phyloP scores from a whole-genome alignment of 2,797 vertebrate species.

The Amblyraja radiata region DNA sequence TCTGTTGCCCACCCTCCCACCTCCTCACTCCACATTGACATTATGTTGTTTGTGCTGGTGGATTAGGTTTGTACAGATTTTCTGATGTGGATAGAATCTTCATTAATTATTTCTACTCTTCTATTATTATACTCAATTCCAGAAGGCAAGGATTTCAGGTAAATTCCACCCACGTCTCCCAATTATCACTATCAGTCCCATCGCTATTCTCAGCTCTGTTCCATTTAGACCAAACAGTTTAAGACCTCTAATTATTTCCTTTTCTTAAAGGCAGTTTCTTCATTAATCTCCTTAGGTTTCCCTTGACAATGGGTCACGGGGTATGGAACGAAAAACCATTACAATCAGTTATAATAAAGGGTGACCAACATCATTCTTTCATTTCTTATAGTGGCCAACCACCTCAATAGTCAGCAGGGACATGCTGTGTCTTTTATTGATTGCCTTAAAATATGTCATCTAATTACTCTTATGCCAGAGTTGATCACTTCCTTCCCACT shows the following conservation, averaged over 20 bases:
- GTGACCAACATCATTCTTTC: neutral
- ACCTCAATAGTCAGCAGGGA: neutral
- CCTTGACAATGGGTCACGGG: neutral
- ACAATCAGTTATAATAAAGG: neutral
- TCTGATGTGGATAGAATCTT: neutral
- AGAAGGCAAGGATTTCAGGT: neutral
- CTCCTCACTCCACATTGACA: neutral
- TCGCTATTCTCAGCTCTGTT: neutral
- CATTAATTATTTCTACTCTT: slow-evolving; percentile 1
- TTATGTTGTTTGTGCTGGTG: neutral
- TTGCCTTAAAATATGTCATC: neutral
- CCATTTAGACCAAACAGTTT: neutral
- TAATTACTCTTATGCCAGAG: neutral
- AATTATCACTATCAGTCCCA: neutral
- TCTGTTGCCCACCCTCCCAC: too few relatives aligned
- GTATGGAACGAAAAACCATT: neutral
- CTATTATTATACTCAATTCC: neutral
- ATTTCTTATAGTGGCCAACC: neutral
- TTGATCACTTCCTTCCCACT: neutral
- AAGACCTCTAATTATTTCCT: neutral
- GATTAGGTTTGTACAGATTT: neutral
- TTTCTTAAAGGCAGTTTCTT: neutral
- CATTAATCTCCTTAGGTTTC: neutral
- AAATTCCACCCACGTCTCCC: neutral
- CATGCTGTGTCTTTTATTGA: neutral